These are phyloP conservation scores for Cololabis saira DNA, from an alignment of 2,113 vertebrate genomes.

Conservation along the genomic window DNA sequence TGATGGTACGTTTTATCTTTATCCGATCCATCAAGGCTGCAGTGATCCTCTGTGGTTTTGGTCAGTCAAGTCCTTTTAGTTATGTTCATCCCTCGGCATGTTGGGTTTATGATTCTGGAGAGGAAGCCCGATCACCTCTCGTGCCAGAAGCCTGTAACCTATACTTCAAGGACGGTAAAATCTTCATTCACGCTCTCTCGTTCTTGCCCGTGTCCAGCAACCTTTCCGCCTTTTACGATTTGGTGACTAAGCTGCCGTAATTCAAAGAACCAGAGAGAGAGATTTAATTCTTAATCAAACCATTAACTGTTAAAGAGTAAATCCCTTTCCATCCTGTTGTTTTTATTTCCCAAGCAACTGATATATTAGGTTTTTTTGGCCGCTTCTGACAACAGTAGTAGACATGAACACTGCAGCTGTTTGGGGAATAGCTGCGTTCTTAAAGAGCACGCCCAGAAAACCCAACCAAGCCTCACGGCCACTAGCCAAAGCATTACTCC, in stretches of 20 bases:
- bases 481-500: conserved; percentile 52
- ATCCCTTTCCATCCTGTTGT: conserved; percentile 11
- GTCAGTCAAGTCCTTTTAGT: conserved; percentile 51
- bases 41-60: conserved; percentile 30
- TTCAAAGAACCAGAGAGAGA: background rate
- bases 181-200: background rate
- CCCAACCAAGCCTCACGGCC: conserved; percentile 42
- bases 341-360: conserved; percentile 17
- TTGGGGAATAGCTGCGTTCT: conserved; percentile 59
- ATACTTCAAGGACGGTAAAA: background rate
- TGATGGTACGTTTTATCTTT: conserved; percentile 49
- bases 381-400: conserved; percentile 24
- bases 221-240: background rate
- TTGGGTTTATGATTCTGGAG: conserved; percentile 6
- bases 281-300: background rate
- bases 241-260: background rate
- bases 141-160: background rate
- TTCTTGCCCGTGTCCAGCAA: background rate
- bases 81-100: conserved; percentile 17
- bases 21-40: conserved; percentile 40
- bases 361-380: conserved; percentile 8
- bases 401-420: conserved; percentile 45
- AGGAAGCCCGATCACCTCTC: background rate
- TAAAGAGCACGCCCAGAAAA: conserved; percentile 51
- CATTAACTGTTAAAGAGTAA: background rate